Evolutionary conservation across 1,140 invertebrate species (phyloP), one percentile per base, ranked within the genome.

Genomic region (Achatina immaculata): DNA sequence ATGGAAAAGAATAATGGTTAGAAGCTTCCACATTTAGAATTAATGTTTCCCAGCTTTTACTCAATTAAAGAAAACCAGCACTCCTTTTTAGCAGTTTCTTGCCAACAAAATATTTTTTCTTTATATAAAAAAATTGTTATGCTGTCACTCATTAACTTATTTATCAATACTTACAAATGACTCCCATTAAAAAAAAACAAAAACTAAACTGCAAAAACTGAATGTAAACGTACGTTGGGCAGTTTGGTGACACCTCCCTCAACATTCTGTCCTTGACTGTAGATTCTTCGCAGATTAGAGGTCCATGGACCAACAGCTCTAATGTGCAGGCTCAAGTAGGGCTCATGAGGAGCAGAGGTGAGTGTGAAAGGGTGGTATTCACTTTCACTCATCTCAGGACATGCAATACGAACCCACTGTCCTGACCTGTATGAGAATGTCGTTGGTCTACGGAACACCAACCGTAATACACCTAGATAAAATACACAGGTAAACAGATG

Each of bases 301-400:
- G 98, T 99, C 98, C 98, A 99, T 0, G 98, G 98, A 0, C 98
- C 98, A 16, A 89, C 85, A 43, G 87, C 91, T 81, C 99, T 98
- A 82, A 99, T 99, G 90, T 99, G 98, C 85, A 98, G 97, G 6
- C 96, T 98, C 0, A 99, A 92, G 89, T 95, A 97, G 90, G 98
- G 98, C 90, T 99, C 97, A 87, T 99, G 98, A 0, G 98, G 98
- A 0, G 98, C 97, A 21, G 98, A 99, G 0, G 98, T 99, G 43
- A 99, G 90, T 0, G 98, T 99, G 87, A 99, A 98, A 0, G 98
- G 98, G 91, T 99, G 98, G 91, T 97, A 98, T 90, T 99, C 98
- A 82, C 96, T 94, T 34, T 95, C 94, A 76, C 95, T 94, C 85
- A 99, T 97, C 0, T 95, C 95, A 0, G 96, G 97, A 88, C 98